Percentiles rank a stretch among this genome's conserved stretches.
Evolutionary conservation across 2,797 vertebrate genomes (phyloP).

Genomic region (Podarcis lilfordi): DNA sequence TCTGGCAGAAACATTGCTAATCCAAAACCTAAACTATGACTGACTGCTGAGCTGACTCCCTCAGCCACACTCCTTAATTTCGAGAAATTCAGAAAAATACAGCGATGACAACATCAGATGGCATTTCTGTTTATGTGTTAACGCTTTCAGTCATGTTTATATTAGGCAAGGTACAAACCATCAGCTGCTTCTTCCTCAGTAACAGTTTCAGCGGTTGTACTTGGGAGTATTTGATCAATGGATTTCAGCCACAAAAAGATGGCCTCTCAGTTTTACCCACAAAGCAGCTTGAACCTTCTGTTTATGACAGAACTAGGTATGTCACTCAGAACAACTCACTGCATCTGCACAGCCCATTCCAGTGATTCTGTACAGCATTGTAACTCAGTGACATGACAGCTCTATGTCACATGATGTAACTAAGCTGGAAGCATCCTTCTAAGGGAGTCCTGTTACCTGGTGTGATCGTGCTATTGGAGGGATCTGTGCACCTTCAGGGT

Average conservation of each 20-base stretch:
- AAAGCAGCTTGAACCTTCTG: neutral
- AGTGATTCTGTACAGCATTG: neutral
- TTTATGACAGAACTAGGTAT: neutral
- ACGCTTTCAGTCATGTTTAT: constrained; percentile 66
- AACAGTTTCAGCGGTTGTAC: neutral
- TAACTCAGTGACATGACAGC: neutral
- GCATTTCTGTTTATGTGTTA: constrained; percentile 55
- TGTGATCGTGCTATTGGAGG: neutral
- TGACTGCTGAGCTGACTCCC: constrained; percentile 12
- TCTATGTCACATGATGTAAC: neutral
- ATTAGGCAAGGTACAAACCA: constrained; percentile 37
- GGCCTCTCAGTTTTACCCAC: neutral
- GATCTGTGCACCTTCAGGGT: neutral
- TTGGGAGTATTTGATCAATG: neutral
- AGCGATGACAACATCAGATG: constrained; percentile 61
- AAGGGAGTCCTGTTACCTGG: neutral
- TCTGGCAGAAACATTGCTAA: constrained; percentile 62
- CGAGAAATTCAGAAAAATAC: constrained; percentile 62
- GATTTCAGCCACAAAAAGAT: neutral
- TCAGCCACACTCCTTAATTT: constrained; percentile 56
- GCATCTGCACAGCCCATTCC: neutral
- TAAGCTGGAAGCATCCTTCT: neutral
- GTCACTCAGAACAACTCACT: too few species aligned
- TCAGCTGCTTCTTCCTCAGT: neutral
- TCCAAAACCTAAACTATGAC: constrained; percentile 56